Base-by-base conservation (phyloP, 2,888 invertebrate species). In the Thyatira batis region DNA sequence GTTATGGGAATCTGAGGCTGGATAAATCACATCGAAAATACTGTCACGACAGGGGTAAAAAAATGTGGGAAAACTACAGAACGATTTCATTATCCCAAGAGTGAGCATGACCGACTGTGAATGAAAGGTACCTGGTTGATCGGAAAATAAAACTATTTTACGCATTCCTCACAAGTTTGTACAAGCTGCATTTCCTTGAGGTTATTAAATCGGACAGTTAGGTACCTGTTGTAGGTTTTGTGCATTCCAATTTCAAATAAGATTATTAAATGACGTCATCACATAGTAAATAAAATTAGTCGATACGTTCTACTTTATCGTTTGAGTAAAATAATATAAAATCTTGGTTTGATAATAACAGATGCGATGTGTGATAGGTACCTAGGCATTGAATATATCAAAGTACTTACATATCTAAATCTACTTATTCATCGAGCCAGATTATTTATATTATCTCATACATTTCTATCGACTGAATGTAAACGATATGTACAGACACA, bases 1-100 rank as follows among this genome's bases (percentile, higher is more conserved):
- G 84, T 84, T 88, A 88, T 91, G 90, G 87, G 91, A 90, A 90
- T 80, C 84, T 73, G 74, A 80, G 71, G 71, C 72, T 69, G 75
- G 84, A 82, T 87, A 85, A 89, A 87, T 89, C 89, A 89, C 88
- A 85, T 80, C 81, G 82, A 82, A 88, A 89, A 85, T 85, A 82
- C 82, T 85, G 86, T 92, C 91, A 89, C 91, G 91, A 88, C 68
- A 65, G 53, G 67, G 63, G 76, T 82, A 85, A 87, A 89, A n/a
- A 87, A 86, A 84, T 80, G 78, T 82, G 81, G 80, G 84, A 86
- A 84, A 46, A 78, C 76, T 78, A 77, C 74, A 79, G 67, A 75
- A 78, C 74, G 80, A 82, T 85, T 87, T 82, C 84, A 84, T 85
- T 88, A 85, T 81, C 71, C 75, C 73, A 69, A 71, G 67, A 73